These are phyloP conservation scores for Takifugu rubripes DNA, from an alignment of 2,797 vertebrate genomes.

Conservation along the genomic window DNA sequence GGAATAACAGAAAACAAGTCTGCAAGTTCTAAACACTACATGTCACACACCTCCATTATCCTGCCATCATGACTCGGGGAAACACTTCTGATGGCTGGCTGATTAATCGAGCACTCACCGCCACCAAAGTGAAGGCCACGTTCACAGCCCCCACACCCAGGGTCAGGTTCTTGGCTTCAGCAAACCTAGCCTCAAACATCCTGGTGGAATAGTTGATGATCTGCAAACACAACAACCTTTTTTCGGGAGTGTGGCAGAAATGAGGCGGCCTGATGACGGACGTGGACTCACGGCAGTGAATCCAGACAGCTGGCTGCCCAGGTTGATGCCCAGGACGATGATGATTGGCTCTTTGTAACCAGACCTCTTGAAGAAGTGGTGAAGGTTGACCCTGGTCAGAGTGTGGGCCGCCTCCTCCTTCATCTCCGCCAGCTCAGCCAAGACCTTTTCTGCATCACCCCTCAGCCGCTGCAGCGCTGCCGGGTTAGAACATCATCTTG, in stretches of 20 bases:
- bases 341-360: slow-evolving; percentile 69
- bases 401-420: slow-evolving; percentile 66
- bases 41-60: slow-evolving; percentile 1
- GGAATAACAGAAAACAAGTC: slow-evolving; percentile 20
- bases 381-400: slow-evolving; percentile 59
- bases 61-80: neutral
- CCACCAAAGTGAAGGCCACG: slow-evolving; percentile 71
- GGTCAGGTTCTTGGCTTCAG: slow-evolving; percentile 69
- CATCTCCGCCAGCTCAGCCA: slow-evolving; percentile 68
- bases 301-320: slow-evolving; percentile 69
- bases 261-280: neutral
- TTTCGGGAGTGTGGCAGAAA: neutral
- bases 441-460: slow-evolving; percentile 44
- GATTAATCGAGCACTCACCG: slow-evolving; percentile 46
- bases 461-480: slow-evolving; percentile 67
- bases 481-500: slow-evolving; percentile 7
- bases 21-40: slow-evolving; percentile 1
- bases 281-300: slow-evolving; percentile 68
- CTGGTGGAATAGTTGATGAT: slow-evolving; percentile 77
- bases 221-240: slow-evolving; percentile 42
- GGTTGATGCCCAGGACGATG: slow-evolving; percentile 65
- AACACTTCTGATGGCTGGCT: neutral
- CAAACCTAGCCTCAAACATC: slow-evolving; percentile 68
- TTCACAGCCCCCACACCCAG: slow-evolving; percentile 67
- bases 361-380: slow-evolving; percentile 67